phyloP scores from a whole-genome alignment of 2,113 vertebrate genomes.

The Lagopus leucura region DNA sequence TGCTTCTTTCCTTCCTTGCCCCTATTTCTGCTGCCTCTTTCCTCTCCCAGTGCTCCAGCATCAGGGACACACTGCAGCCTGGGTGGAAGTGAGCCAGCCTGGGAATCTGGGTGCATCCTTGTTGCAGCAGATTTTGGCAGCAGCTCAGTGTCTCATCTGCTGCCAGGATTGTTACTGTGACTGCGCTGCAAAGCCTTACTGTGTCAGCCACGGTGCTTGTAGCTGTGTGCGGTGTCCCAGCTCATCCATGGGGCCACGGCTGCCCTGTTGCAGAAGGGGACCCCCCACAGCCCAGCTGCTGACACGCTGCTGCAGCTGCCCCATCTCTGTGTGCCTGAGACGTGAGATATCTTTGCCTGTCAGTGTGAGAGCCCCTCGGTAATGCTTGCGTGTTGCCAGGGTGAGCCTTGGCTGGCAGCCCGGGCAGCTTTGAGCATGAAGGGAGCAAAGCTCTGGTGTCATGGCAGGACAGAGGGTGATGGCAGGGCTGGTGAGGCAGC shows the following conservation, averaged over 20 bases:
- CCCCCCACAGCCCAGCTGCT: rapidly evolving
- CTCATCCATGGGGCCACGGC: not conserved
- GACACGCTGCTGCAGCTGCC: not conserved
- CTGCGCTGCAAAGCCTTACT: not conserved
- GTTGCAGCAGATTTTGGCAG: conserved; percentile 39
- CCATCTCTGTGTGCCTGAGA: not conserved
- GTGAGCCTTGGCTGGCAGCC: not conserved
- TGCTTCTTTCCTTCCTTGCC: not conserved
- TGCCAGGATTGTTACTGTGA: not conserved
- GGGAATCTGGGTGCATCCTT: conserved; percentile 31
- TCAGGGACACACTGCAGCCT: rapidly evolving
- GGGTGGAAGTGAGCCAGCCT: not conserved
- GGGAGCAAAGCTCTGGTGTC: not conserved
- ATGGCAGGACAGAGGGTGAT: not conserved
- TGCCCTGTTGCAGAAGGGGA: rapidly evolving
- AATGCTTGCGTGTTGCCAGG: rapidly evolving
- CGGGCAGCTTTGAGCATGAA: not conserved
- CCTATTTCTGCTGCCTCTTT: not conserved
- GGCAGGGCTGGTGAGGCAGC: not conserved
- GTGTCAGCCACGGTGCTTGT: rapidly evolving
- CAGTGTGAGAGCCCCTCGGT: not conserved
- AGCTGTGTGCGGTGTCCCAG: rapidly evolving
- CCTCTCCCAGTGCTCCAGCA: not conserved
- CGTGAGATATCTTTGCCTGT: rapidly evolving
- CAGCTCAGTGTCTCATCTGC: not conserved